Conservation (phyloP, 2,797 vertebrate species). For the Poliocrania exsul region DNA sequence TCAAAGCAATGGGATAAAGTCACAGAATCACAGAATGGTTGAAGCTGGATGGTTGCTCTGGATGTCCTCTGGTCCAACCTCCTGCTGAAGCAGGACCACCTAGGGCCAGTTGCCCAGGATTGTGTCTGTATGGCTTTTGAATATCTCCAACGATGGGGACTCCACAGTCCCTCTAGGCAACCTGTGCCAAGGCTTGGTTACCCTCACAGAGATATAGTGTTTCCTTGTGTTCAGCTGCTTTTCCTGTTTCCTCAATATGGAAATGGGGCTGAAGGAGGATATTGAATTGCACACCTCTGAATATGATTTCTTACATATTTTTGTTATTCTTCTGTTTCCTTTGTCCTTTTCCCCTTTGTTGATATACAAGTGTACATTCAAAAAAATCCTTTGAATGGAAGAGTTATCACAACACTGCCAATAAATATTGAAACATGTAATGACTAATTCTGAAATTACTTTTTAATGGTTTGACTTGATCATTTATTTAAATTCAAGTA, state of each 20-base stretch:
- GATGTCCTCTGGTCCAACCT: neutral
- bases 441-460: neutral
- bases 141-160: neutral
- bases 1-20: neutral
- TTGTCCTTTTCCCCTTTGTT: neutral
- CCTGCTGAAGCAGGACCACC: neutral
- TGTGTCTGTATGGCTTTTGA: neutral
- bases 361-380: neutral
- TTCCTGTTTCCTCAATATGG: neutral
- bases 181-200: neutral
- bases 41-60: neutral
- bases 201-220: neutral
- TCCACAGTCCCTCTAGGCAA: neutral
- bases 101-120: neutral
- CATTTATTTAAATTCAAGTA: conserved; percentile 35
- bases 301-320: neutral
- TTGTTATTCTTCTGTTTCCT: neutral
- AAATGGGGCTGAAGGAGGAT: neutral
- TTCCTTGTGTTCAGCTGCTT: neutral
- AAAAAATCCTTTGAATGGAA: neutral
- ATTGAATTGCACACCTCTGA: neutral
- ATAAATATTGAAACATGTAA: conserved; percentile 3
- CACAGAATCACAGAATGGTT: neutral
- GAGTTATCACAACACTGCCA: neutral
- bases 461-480: conserved; percentile 8